phyloP scores from a whole-genome alignment of 2,797 vertebrate species.

The Thamnophis elegans region DNA sequence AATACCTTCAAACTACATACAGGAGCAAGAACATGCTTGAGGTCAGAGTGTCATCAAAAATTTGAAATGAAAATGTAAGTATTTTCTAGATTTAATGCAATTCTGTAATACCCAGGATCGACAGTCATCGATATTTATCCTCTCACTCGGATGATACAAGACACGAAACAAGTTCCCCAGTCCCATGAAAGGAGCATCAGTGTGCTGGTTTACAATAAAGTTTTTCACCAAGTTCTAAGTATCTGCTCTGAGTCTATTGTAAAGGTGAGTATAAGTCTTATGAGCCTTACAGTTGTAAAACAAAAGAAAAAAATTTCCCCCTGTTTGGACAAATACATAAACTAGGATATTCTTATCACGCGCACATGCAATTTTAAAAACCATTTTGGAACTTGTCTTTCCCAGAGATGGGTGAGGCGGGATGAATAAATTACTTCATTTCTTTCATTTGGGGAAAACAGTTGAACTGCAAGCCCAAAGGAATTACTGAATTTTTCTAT shows the following conservation, averaged over 20 bases:
- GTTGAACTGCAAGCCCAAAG: background rate
- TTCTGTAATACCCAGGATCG: slow-evolving; percentile 62
- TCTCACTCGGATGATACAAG: slow-evolving; percentile 65
- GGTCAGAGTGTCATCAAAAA: background rate
- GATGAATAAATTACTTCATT: slow-evolving; percentile 18
- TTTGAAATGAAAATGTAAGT: background rate
- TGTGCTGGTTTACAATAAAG: slow-evolving; percentile 67
- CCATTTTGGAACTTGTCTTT: slow-evolving; percentile 11
- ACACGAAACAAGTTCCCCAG: slow-evolving; percentile 64
- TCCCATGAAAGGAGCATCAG: slow-evolving; percentile 70
- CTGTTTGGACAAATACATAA: background rate
- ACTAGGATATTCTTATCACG: background rate
- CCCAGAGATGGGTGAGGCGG: background rate
- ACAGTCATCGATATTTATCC: slow-evolving; percentile 69
- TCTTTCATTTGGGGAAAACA: slow-evolving; percentile 6
- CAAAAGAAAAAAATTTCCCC: background rate
- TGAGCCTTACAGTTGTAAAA: slow-evolving; percentile 18
- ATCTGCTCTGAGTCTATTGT: slow-evolving; percentile 73
- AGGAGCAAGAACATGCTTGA: background rate
- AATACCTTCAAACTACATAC: background rate
- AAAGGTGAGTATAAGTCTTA: slow-evolving; percentile 60
- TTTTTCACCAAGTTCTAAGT: slow-evolving; percentile 68
- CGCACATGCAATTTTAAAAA: background rate
- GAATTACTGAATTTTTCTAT: background rate
- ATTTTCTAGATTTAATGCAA: slow-evolving; percentile 8